phyloP scores from a whole-genome alignment of 2,113 vertebrate genomes.

The Aphyosemion australe region DNA sequence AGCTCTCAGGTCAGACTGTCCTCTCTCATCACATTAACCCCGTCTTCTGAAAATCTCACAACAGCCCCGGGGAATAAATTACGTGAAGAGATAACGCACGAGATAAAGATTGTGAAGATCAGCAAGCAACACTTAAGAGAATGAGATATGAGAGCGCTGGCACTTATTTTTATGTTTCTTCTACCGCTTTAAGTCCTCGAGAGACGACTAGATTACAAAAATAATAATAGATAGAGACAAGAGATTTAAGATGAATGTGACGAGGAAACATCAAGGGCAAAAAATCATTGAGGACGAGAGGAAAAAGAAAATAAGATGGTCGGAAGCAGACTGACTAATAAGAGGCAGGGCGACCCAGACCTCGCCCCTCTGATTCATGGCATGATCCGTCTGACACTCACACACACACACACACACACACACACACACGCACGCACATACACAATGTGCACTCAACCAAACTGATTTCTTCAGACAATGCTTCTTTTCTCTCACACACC shows the following conservation, averaged over 20 bases:
- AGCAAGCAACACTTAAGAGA: constrained; percentile 11
- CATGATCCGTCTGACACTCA: constrained; percentile 61
- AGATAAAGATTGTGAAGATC: neutral
- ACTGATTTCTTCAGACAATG: constrained; percentile 29
- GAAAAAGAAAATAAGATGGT: neutral
- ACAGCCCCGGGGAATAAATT: constrained; percentile 2
- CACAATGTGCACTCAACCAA: constrained; percentile 7
- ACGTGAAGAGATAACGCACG: neutral
- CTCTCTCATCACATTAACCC: constrained; percentile 28
- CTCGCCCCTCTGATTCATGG: constrained; percentile 75
- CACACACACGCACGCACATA: constrained; percentile 33
- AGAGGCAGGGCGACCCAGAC: constrained; percentile 62
- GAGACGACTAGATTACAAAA: constrained; percentile 4
- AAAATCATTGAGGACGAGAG: neutral
- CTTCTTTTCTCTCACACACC: constrained; percentile 32
- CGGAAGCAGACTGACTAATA: constrained; percentile 57
- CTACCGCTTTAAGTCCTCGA: neutral
- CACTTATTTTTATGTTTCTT: constrained; percentile 6
- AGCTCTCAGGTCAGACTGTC: constrained; percentile 40
- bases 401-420: constrained; percentile 27
- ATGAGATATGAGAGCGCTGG: neutral
- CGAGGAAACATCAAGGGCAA: neutral
- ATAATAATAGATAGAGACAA: neutral
- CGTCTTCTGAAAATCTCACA: constrained; percentile 15
- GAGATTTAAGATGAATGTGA: neutral